phyloP scores from a whole-genome alignment of 2,797 vertebrate genomes.

The Schizopygopsis malacanthus region DNA sequence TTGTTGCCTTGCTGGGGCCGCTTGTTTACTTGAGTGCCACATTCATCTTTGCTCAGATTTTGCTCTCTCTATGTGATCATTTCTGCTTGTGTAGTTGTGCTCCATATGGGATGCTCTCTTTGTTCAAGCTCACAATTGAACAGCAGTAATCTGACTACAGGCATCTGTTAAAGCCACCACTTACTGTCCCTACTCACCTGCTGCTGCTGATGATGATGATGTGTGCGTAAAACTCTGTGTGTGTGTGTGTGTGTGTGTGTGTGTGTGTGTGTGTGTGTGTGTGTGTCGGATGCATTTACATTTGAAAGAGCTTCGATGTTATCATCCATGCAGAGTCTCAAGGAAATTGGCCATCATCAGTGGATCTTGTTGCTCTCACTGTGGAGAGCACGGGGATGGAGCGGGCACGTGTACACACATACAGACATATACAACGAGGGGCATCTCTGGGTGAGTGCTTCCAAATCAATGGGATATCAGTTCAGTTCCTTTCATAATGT shows the following conservation, averaged over 20 bases:
- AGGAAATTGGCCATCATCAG: slow-evolving; percentile 53
- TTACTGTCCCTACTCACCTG: slow-evolving; percentile 45
- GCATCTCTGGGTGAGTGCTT: slow-evolving; percentile 8
- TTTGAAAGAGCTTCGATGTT: slow-evolving; percentile 43
- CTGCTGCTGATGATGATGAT: slow-evolving; percentile 15
- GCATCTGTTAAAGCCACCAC: slow-evolving; percentile 34
- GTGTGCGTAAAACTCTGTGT: background rate
- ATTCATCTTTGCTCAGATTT: slow-evolving; percentile 32
- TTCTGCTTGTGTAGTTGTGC: slow-evolving; percentile 36
- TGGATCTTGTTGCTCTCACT: slow-evolving; percentile 28
- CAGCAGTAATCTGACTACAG: slow-evolving; percentile 50
- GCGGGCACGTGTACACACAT: slow-evolving; percentile 3
- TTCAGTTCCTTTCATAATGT: background rate
- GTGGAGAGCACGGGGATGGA: slow-evolving; percentile 13
- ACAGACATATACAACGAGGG: background rate
- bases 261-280: no score
- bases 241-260: slow-evolving; percentile 28
- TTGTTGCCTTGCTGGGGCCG: background rate
- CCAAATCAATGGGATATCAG: slow-evolving; percentile 28
- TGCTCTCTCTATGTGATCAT: slow-evolving; percentile 43
- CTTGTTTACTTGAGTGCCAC: slow-evolving; percentile 19
- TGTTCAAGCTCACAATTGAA: slow-evolving; percentile 37
- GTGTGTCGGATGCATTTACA: slow-evolving; percentile 19
- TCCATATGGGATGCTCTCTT: slow-evolving; percentile 37
- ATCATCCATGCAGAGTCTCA: slow-evolving; percentile 32